phyloP scores from a whole-genome alignment of 1,140 invertebrate species.

The Wasmannia auropunctata region DNA sequence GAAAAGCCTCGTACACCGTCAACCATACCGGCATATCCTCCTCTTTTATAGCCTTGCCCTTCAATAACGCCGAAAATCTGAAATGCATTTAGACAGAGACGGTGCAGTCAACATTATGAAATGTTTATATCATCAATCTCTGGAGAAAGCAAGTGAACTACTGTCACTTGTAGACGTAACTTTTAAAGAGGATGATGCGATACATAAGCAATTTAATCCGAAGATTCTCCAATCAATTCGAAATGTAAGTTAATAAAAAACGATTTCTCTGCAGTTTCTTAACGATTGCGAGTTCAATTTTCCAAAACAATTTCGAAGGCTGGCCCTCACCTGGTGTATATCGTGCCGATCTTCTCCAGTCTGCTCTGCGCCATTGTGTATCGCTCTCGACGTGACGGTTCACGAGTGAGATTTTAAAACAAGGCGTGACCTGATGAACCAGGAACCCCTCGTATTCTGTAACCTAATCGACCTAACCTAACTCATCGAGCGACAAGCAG shows the following conservation, averaged over 20 bases:
- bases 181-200: background rate
- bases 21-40: constrained; percentile 96
- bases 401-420: background rate
- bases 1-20: constrained; percentile 94
- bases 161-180: background rate
- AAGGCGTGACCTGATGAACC: background rate
- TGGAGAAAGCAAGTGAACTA: background rate
- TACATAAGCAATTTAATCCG: background rate
- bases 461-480: no score
- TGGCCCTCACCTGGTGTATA: constrained; percentile 88
- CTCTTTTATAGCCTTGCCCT: constrained; percentile 90
- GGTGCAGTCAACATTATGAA: background rate
- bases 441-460: background rate
- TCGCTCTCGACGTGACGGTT: background rate
- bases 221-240: constrained; percentile 1
- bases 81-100: constrained; percentile 71
- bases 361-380: constrained; percentile 88
- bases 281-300: background rate
- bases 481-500: background rate
- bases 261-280: background rate
- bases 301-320: background rate
- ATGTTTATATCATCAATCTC: background rate
- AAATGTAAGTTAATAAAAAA: background rate
- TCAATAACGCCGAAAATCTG: constrained; percentile 91
- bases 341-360: constrained; percentile 90